phyloP scores from a whole-genome alignment of 2,888 invertebrate species.

The Hypselothyrea guttata region DNA sequence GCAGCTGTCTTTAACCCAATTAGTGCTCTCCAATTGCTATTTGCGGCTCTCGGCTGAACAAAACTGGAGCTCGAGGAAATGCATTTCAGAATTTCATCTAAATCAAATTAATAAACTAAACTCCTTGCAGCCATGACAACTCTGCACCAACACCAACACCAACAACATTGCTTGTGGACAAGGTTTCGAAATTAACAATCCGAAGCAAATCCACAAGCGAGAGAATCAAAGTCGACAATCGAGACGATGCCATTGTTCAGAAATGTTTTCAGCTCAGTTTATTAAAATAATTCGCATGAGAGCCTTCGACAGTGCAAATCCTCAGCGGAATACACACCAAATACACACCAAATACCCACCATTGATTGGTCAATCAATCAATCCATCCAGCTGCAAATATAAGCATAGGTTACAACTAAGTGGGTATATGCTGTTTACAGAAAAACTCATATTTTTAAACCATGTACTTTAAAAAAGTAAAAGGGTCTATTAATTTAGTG shows the following conservation, averaged over 20 bases:
- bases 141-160: slow-evolving; percentile 1
- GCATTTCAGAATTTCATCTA: slow-evolving; percentile 16
- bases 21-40: slow-evolving; percentile 22
- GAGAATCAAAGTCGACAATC: slow-evolving; percentile 7
- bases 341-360: too few species aligned
- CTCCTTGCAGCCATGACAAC: slow-evolving; percentile 35
- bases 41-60: slow-evolving; percentile 15
- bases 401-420: too few species aligned
- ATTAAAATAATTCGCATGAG: slow-evolving; percentile 72
- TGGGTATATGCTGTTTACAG: too few species aligned
- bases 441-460: too few species aligned
- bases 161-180: slow-evolving; percentile 24
- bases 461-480: too few species aligned
- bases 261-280: slow-evolving; percentile 28
- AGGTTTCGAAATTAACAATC: slow-evolving; percentile 44
- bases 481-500: too few species aligned
- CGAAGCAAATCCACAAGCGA: slow-evolving; percentile 31
- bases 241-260: slow-evolving; percentile 7
- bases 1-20: slow-evolving; percentile 29
- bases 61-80: slow-evolving; percentile 17
- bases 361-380: slow-evolving; percentile 2
- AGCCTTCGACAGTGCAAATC: slow-evolving; percentile 20
- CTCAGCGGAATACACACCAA: slow-evolving; percentile 1
- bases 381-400: too few species aligned
- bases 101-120: slow-evolving; percentile 44